Evolutionary conservation across 2,888 invertebrate species (phyloP).

Genomic region (Allophyes oxyacanthae): DNA sequence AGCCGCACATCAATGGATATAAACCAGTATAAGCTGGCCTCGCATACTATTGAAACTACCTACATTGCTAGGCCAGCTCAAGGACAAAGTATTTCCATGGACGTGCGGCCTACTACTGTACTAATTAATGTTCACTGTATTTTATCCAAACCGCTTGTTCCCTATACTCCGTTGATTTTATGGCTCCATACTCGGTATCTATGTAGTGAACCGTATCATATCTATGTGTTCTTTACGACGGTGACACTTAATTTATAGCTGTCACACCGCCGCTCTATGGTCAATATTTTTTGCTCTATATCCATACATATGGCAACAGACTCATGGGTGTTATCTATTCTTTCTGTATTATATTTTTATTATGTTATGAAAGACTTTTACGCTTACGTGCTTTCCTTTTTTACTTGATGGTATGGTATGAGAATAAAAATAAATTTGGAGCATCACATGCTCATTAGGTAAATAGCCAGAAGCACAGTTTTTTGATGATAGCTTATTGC

Average conservation of each 20-base stretch:
- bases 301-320: slow-evolving; percentile 51
- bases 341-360: slow-evolving; percentile 32
- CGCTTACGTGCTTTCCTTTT: neutral
- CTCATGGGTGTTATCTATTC: slow-evolving; percentile 51
- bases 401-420: slow-evolving; percentile 13
- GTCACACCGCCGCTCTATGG: slow-evolving; percentile 64
- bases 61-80: too few species aligned
- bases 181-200: slow-evolving; percentile 37
- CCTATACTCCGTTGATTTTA: slow-evolving; percentile 7
- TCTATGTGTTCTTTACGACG: slow-evolving; percentile 66
- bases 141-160: neutral
- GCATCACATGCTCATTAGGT: neutral
- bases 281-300: slow-evolving; percentile 72
- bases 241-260: slow-evolving; percentile 77
- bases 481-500: too few species aligned
- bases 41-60: too few species aligned
- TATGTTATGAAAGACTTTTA: slow-evolving; percentile 9
- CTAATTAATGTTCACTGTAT: too few species aligned
- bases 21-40: too few species aligned
- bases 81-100: too few species aligned
- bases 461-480: too few species aligned
- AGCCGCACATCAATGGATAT: too few species aligned
- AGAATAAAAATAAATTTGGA: neutral
- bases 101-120: too few species aligned
- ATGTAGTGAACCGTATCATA: slow-evolving; percentile 52